Percentiles rank a stretch among this genome's conserved stretches.
These are phyloP conservation scores for Tolypeutes matacus DNA, from an alignment of 2,797 vertebrate genomes.

Conservation along the genomic window DNA sequence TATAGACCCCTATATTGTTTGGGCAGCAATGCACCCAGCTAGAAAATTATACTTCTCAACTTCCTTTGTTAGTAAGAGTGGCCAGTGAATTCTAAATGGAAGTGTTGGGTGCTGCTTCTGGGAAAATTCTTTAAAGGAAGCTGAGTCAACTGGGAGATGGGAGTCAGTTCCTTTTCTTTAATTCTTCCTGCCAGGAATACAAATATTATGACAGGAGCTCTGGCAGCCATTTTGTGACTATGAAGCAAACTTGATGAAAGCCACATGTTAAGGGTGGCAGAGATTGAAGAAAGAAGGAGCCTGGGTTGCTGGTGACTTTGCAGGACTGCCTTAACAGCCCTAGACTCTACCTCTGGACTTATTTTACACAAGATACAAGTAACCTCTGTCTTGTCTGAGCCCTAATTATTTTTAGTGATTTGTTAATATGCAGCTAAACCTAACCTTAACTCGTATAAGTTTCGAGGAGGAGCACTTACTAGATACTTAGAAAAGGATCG, in stretches of 20 bases:
- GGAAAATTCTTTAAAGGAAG: not conserved
- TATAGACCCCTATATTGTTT: not conserved
- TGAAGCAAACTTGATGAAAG: not conserved
- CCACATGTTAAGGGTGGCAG: not conserved
- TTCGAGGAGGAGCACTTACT: not conserved
- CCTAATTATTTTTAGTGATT: not conserved
- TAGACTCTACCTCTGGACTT: not conserved
- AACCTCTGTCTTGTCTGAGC: not conserved
- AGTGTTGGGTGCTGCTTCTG: too few species aligned
- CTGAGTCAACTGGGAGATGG: not conserved
- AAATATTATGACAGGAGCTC: not conserved
- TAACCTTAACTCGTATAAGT: not conserved
- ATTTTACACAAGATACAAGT: not conserved
- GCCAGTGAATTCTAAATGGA: not conserved
- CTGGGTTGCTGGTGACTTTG: not conserved
- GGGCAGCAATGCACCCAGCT: not conserved
- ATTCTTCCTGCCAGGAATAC: not conserved
- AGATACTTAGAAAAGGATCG: not conserved
- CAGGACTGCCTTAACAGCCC: not conserved
- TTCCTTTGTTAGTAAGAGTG: not conserved
- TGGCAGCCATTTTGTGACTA: not conserved
- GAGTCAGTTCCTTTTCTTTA: conserved; percentile 1
- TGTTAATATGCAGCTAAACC: not conserved
- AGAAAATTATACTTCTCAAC: not conserved
- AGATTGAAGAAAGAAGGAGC: not conserved